Evolutionary conservation across 1,140 invertebrate species (phyloP).

Genomic region (Zaprionus taronus): DNA sequence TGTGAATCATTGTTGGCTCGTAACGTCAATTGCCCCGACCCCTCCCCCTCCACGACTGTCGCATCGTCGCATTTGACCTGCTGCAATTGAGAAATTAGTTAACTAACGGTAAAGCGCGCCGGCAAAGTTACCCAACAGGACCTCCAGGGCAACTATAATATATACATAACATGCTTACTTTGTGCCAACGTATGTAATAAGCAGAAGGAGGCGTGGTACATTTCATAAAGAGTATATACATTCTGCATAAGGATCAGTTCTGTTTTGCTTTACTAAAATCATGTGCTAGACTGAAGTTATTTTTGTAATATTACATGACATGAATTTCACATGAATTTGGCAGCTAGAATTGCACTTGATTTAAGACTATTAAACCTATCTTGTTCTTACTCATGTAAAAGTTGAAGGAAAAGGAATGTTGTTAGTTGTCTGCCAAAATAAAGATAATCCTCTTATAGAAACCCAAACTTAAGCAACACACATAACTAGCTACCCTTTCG

Average conservation of each 20-base stretch:
- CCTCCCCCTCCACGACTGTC: background rate
- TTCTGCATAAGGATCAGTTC: no score
- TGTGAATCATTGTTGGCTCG: conserved; percentile 72
- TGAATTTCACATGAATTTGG: background rate
- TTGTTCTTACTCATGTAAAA: no score
- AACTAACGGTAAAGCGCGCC: conserved; percentile 10
- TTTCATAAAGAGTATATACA: background rate
- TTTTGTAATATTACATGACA: background rate
- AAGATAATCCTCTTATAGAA: no score
- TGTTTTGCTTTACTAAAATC: background rate
- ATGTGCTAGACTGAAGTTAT: no score
- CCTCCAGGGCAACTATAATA: background rate
- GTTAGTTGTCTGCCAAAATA: no score
- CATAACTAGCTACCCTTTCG: no score
- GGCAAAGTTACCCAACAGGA: background rate
- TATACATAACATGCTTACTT: no score
- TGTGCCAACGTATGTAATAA: background rate
- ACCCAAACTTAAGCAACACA: no score
- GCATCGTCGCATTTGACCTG: conserved; percentile 21
- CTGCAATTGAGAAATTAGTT: conserved; percentile 49
- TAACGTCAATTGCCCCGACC: conserved; percentile 60
- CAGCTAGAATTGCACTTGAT: background rate
- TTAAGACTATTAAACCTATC: no score
- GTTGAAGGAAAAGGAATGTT: no score
- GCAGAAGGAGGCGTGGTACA: background rate